These are phyloP conservation scores for Muscicapa comitata DNA, from an alignment of 2,797 vertebrate species.

Conservation along the genomic window DNA sequence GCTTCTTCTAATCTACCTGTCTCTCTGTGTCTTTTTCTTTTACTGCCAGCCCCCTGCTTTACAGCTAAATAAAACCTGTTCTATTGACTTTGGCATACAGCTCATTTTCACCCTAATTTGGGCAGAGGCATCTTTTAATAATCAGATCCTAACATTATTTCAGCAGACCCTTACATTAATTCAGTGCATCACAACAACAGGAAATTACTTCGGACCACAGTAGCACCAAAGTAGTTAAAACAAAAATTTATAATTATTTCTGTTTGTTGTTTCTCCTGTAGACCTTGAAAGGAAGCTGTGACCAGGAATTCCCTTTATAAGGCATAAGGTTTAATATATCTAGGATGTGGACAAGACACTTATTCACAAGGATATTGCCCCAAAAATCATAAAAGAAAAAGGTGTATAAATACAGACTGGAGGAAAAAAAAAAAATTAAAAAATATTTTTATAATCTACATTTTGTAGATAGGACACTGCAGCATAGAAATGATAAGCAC, in stretches of 20 bases:
- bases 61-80: not conserved
- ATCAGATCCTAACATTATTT: not conserved
- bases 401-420: not conserved
- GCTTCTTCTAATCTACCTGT: not conserved
- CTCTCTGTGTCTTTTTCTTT: not conserved
- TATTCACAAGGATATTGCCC: not conserved
- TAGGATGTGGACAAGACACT: not conserved
- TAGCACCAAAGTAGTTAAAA: not conserved
- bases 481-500: not conserved
- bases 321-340: not conserved
- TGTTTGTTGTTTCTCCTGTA: not conserved
- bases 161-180: not conserved
- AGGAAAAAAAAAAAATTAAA: not conserved
- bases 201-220: not conserved
- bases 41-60: fast-evolving
- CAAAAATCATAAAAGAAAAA: not conserved
- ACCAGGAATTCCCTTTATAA: not conserved
- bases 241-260: not conserved
- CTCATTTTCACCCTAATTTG: not conserved
- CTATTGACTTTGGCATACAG: not conserved
- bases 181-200: not conserved
- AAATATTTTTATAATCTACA: not conserved
- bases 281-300: not conserved
- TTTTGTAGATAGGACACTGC: not conserved
- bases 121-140: not conserved